Conservation (phyloP, 1,140 invertebrate species). For the Teleogryllus occipitalis region DNA sequence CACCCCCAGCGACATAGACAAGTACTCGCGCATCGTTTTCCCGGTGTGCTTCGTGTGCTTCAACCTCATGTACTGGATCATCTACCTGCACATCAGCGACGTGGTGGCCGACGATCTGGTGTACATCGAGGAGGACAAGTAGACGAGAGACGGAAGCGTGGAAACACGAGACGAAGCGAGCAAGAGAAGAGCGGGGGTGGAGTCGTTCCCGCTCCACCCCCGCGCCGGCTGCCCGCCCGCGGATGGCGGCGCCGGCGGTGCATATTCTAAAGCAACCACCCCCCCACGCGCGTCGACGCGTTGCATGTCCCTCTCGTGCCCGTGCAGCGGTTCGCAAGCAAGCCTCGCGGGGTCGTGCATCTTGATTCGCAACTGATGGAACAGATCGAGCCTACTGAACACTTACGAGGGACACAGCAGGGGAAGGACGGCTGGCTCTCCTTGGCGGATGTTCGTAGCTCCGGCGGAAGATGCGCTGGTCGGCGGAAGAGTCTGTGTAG, state of each 20-base stretch:
- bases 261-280: neutral
- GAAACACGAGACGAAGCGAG: neutral
- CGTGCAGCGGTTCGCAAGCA: no score
- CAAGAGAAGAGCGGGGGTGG: neutral
- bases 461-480: neutral
- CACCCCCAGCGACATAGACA: conserved; percentile 49
- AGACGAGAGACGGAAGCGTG: neutral
- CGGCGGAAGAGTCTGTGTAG: neutral
- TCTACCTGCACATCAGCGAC: conserved; percentile 50
- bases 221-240: no score
- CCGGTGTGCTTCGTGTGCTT: conserved; percentile 51
- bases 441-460: no score
- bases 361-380: neutral
- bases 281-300: no score
- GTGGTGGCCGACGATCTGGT: conserved; percentile 41
- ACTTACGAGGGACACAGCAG: neutral
- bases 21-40: conserved; percentile 50
- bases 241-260: no score
- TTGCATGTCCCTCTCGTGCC: no score
- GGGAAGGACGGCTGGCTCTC: neutral
- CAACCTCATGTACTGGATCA: conserved; percentile 54
- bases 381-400: neutral
- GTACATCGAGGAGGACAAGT: conserved; percentile 29
- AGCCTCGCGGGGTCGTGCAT: neutral
- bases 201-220: neutral